phyloP scores from a whole-genome alignment of 2,888 invertebrate genomes.

The Oscheius sp. region DNA sequence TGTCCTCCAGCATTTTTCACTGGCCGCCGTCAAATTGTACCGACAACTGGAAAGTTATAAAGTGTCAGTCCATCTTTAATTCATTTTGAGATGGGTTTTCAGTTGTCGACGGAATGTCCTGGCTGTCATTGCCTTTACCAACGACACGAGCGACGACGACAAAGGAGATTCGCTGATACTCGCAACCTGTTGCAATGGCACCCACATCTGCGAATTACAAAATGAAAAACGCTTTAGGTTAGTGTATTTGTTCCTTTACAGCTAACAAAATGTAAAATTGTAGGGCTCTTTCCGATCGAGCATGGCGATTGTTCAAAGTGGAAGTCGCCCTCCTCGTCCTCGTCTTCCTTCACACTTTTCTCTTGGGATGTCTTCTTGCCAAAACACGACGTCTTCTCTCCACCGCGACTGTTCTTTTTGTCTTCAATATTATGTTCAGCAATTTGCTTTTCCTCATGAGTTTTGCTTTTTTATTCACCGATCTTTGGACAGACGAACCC shows the following conservation, averaged over 20 bases:
- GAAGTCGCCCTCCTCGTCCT: constrained; percentile 61
- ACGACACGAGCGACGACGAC: constrained; percentile 26
- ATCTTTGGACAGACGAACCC: constrained; percentile 57
- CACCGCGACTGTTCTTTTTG: constrained; percentile 68
- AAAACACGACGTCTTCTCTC: constrained; percentile 65
- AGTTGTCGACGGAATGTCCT: constrained; percentile 18
- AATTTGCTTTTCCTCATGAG: constrained; percentile 70
- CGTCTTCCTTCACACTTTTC: constrained; percentile 63
- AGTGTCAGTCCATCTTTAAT: constrained; percentile 7
- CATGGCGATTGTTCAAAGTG: constrained; percentile 59
- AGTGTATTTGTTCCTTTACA: neutral
- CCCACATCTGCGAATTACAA: constrained; percentile 53
- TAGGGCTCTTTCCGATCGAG: constrained; percentile 58
- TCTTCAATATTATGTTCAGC: constrained; percentile 68
- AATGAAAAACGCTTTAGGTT: constrained; percentile 46
- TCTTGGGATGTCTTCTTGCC: constrained; percentile 60
- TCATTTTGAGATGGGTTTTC: neutral
- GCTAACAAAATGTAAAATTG: neutral
- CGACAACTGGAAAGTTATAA: constrained; percentile 51
- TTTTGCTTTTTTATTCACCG: constrained; percentile 65
- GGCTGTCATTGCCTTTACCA: neutral
- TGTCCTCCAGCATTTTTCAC: constrained; percentile 69
- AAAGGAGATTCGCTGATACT: constrained; percentile 23
- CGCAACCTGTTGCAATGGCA: constrained; percentile 34
- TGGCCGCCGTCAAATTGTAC: constrained; percentile 68